Evolutionary conservation across 2,797 vertebrate genomes (phyloP), one percentile per base, ranked within the genome.

Genomic region (Macrochelys suwanniensis): DNA sequence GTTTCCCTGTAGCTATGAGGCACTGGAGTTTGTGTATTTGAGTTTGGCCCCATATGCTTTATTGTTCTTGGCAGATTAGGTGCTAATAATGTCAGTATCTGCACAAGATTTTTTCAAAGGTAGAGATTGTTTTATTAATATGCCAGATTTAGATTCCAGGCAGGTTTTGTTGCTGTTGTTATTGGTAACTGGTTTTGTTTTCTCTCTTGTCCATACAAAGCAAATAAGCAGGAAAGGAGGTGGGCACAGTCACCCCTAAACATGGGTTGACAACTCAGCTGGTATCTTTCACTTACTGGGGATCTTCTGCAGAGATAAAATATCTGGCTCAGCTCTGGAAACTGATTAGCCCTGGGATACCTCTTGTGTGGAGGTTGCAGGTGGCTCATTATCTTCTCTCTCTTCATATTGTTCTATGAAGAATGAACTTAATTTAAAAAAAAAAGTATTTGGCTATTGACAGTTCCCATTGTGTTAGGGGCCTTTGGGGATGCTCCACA

Each of bases 401-500:
- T 88, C 80, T 86, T 61, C 74, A 28, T 88, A 77, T 71, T 82
- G 88, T 94, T 85, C 88, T 68, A 89, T 88, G 83, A 93, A 93
- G 90, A 92, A 93, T 92, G 59, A 84, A 92, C 80, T 94, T 91
- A 94, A 90, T 93, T 95, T 88, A 85, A 57, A 91, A 82, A 59
- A 84, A 61, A 85, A 81, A 59, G 74, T 86, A 68, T 57, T 54
- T 92, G 77, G 76, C 92, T 33, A 25, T 79, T 80, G 82, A 56
- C 68, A 68, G 28, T 53, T 95, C 25, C 23, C 42, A n/a, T 65
- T 68, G 31, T 45, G 51, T 77, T 56, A 4, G 10, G 79, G 68
- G 85, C 82, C 54, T 80, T 17, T 59, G 83, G 83, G 76, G 80
- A 51, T 33, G 25, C 65, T 56, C 80, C 86, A 42, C n/a, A 16